Evolutionary conservation across 2,797 vertebrate genomes (phyloP), one percentile per base, ranked within the genome.

Genomic region (Apogon hyalosoma): DNA sequence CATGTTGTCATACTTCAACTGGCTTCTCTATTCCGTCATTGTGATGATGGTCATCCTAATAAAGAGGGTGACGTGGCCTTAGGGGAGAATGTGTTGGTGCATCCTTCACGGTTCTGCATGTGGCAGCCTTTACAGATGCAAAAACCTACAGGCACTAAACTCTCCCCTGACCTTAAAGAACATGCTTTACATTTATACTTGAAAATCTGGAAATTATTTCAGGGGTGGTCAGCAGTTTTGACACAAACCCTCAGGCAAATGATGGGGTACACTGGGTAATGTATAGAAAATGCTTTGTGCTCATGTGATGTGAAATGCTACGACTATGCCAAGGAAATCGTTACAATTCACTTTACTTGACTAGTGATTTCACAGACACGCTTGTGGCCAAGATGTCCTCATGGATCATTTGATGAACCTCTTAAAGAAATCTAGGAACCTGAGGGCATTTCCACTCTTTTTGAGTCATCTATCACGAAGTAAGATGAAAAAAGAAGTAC

Each of bases 281-380:
- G 48, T 73, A 76, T 56, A 80, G 63, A 59, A 82, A 80, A 73
- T 49, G 57, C 79, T 89, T 87, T 85, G 74, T 87, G 9, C 60
- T 78, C 90, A 89, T 83, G 87, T 90, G 86, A 90, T 59, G 50
- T n/a, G 3, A n/a, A 31, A 55, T 53, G 14, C 40, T 31, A 66
- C 15, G 41, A 73, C 52, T 19, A 71, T 3, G 4, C n/a, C 15
- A 57, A 59, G 46, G 19, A 56, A 59, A 63, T 47, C 16, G 50
- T 63, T 74, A 33, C 18, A 47, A 72, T 72, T 82, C 2, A 81
- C 83, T 75, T 75, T 47, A 49, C 46, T 73, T 66, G 21, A 83
- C 14, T 21, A 18, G 49, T 73, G 15, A 82, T 83, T 58, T 82
- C 57, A 81, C 75, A 77, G 78, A 63, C 59, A 71, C 3, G 31